phyloP scores from a whole-genome alignment of 2,888 invertebrate genomes.

The Aphodius granarius region DNA sequence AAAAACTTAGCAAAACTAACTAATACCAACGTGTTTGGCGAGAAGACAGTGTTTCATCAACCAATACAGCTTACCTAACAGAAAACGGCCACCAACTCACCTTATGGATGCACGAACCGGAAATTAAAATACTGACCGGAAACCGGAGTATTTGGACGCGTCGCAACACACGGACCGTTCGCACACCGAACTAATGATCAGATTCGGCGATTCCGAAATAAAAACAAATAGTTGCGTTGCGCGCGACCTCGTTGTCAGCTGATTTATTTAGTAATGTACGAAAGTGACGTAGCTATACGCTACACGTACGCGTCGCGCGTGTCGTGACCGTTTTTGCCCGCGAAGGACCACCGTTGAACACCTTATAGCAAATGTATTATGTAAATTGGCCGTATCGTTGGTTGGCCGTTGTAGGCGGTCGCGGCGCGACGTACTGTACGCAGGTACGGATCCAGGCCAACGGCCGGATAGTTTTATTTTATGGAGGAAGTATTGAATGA shows the following conservation, averaged over 20 bases:
- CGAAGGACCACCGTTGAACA: not conserved
- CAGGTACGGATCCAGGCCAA: not conserved
- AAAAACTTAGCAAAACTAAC: too few relatives aligned
- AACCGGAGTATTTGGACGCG: not conserved
- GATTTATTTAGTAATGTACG: not conserved
- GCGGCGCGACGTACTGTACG: not conserved
- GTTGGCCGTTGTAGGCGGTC: not conserved
- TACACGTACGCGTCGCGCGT: not conserved
- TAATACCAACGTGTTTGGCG: too few relatives aligned
- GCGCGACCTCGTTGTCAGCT: not conserved
- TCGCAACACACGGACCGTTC: not conserved
- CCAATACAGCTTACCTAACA: not conserved
- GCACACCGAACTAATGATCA: not conserved
- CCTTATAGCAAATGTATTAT: not conserved
- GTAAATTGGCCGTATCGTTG: not conserved
- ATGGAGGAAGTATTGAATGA: not conserved
- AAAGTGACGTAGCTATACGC: not conserved
- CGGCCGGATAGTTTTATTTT: not conserved
- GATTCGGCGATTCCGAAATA: not conserved
- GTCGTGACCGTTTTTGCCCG: not conserved
- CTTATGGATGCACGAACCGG: not conserved
- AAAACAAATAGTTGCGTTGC: not conserved
- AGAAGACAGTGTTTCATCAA: not conserved
- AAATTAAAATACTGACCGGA: not conserved
- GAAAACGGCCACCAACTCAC: not conserved